Base-by-base conservation (phyloP, 2,797 vertebrate species). In the Phataginus tricuspis region DNA sequence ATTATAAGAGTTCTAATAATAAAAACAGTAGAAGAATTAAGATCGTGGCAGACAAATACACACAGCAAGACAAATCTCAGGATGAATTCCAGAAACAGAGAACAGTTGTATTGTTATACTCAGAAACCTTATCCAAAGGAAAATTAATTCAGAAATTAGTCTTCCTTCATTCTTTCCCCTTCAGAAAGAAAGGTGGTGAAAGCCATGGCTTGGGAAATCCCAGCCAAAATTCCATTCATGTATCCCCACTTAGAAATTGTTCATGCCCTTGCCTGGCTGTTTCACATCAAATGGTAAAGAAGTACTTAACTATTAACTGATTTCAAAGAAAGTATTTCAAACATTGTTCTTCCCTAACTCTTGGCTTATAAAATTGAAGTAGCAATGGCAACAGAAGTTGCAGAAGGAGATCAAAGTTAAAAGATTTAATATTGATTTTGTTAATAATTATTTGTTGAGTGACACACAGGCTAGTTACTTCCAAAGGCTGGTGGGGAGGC, bases 141-240 rank as follows among this genome's bases (percentile, higher is more conserved):
- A 98, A 88, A 95, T 74, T 42, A 88, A 66, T 97, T 72, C 80
- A 95, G 68, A 92, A 94, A 64, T 78, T 77, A 95, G 14, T 51
- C 59, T 1, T 63, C 27, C 19, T 93, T 55, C 37, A 71, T 0
- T 75, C 8, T 94, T 93, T 75, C 12, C 16, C 34, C 16, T 66
- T 87, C 79, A 79, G 91, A 75, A 49, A 15, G 88, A 92, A 68
- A 84, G 1, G 34, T 14, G 10, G 4, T 86, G 19, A 91, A 93
- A 97, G 90, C 68, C 51, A 34, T 84, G 91, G 31, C 15, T 71
- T 88, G 31, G 57, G 19, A 45, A 51, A 42, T 37, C 15, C 18
- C 57, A 72, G n/a, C 64, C 11, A 87, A 91, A 86, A 63, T 84
- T 91, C 96, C 37, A 7, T 69, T 94, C 42, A 9, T 23, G 42